Percentiles rank a stretch among this genome's conserved stretches.
phyloP scores from a whole-genome alignment of 2,888 invertebrate species.

The Allacma fusca region DNA sequence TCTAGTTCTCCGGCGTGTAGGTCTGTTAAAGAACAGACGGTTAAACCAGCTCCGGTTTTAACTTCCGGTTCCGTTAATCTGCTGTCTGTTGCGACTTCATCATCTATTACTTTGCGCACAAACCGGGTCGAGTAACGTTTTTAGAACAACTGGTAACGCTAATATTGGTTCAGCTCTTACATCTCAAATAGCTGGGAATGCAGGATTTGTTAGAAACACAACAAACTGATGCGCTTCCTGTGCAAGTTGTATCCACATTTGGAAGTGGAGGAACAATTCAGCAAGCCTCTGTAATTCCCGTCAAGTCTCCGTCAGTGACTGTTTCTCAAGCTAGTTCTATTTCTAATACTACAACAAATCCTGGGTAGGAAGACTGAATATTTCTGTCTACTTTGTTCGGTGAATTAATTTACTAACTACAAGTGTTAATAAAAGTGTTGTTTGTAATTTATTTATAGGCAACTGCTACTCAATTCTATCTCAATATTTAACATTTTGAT shows the following conservation, averaged over 20 bases:
- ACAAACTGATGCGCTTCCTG: constrained; percentile 37
- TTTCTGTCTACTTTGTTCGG: too few relatives aligned
- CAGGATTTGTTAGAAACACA: constrained; percentile 11
- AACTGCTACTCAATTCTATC: constrained; percentile 48
- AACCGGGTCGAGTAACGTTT: constrained; percentile 24
- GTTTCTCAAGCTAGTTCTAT: constrained; percentile 27
- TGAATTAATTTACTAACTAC: too few relatives aligned
- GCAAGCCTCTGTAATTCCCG: background rate
- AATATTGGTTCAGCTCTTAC: background rate
- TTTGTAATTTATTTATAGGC: constrained; percentile 36
- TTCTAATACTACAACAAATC: constrained; percentile 9
- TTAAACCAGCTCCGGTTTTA: background rate
- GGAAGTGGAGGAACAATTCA: background rate
- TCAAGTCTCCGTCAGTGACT: background rate
- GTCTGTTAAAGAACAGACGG: background rate
- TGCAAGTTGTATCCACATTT: constrained; percentile 23
- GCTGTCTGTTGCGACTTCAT: constrained; percentile 3
- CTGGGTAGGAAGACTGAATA: background rate
- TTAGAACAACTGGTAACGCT: constrained; percentile 28
- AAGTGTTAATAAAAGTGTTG: too few relatives aligned
- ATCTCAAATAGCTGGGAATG: background rate
- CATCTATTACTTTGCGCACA: constrained; percentile 1
- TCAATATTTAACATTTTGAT: too few relatives aligned
- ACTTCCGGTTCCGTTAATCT: constrained; percentile 18
- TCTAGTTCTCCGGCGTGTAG: constrained; percentile 38